Conservation (phyloP, 2,113 vertebrate genomes). For the Melanostigma gelatinosum region DNA sequence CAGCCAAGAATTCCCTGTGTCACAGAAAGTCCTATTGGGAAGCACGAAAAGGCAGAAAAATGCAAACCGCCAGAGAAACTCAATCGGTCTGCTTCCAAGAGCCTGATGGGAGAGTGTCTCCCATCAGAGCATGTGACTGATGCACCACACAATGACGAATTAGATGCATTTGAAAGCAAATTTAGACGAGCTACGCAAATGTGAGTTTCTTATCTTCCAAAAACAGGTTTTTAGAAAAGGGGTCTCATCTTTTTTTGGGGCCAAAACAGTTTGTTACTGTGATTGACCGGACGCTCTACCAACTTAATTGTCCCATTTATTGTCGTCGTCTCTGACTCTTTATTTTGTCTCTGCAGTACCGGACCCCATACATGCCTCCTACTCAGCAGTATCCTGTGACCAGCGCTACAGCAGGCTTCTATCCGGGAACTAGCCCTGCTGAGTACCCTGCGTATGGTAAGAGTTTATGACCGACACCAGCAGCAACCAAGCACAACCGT, state of each 20-base stretch:
- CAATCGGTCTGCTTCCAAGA: neutral
- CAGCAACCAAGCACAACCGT: conserved; percentile 56
- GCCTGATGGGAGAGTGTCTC: neutral
- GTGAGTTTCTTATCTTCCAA: neutral
- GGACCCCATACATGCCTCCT: conserved; percentile 90
- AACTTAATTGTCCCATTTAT: neutral
- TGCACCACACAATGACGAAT: neutral
- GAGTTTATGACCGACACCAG: conserved; percentile 45
- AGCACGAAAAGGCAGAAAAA: neutral
- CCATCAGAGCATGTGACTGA: conserved; percentile 9
- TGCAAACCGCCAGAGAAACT: neutral
- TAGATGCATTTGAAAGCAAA: neutral
- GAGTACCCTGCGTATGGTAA: conserved; percentile 94
- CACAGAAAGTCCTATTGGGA: neutral
- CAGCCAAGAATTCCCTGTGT: neutral
- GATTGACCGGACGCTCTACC: neutral
- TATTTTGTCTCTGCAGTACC: conserved; percentile 84
- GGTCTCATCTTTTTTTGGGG: neutral
- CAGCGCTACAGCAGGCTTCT: conserved; percentile 90
- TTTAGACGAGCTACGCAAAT: conserved; percentile 6
- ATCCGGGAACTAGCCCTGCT: conserved; percentile 91
- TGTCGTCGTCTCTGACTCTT: conserved; percentile 9
- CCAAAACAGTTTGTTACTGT: neutral
- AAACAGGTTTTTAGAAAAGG: neutral
- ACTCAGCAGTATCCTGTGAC: conserved; percentile 95